phyloP scores from a whole-genome alignment of 2,113 vertebrate species.

The Arvicanthis niloticus region DNA sequence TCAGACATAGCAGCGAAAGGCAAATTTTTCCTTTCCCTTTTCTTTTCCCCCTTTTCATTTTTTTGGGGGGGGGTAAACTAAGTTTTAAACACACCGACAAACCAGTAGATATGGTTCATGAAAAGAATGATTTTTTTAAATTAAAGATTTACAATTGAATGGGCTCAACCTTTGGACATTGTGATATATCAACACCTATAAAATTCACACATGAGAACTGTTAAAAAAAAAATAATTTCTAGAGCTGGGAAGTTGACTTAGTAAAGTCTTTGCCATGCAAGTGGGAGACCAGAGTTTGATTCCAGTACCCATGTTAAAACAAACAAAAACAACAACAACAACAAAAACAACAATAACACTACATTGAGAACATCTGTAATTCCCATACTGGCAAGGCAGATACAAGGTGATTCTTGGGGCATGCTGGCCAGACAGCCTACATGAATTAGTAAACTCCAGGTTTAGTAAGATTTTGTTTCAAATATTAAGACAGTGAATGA shows the following conservation, averaged over 20 bases:
- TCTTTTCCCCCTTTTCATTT: background rate
- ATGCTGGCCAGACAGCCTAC: too few relatives aligned
- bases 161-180: background rate
- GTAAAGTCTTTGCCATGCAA: background rate
- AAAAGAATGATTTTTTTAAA: conserved; percentile 44
- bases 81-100: conserved; percentile 4
- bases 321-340: background rate
- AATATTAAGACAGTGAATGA: background rate
- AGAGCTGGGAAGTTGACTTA: background rate
- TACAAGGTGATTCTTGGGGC: too few relatives aligned
- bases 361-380: background rate
- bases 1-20: conserved; percentile 77
- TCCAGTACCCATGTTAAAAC: background rate
- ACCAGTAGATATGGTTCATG: background rate
- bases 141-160: background rate
- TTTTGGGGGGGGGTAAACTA: background rate
- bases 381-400: background rate
- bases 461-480: background rate
- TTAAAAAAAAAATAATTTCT: background rate
- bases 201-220: background rate
- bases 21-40: background rate
- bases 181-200: background rate
- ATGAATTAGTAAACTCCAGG: background rate
- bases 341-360: background rate
- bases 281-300: background rate